phyloP scores from a whole-genome alignment of 2,113 vertebrate genomes.

The Aldabrachelys gigantea region DNA sequence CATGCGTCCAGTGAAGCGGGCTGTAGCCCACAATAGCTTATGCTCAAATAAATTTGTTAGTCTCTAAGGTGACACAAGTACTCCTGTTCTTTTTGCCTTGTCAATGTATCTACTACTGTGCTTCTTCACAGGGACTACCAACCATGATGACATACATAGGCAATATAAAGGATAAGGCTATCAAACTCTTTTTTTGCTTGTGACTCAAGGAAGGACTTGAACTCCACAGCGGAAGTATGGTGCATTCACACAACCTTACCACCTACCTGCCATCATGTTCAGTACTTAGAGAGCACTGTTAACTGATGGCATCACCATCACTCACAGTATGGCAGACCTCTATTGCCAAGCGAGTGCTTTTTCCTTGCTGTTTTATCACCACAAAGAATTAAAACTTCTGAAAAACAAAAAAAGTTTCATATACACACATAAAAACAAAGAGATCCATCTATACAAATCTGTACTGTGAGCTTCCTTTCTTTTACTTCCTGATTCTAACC shows the following conservation, averaged over 20 bases:
- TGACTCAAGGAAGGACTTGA: neutral
- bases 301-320: neutral
- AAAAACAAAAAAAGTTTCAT: neutral
- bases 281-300: neutral
- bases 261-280: neutral
- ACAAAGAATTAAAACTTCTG: neutral
- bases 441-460: slow-evolving; percentile 9
- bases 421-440: neutral
- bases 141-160: neutral
- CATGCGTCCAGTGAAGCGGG: too few species aligned
- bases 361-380: neutral
- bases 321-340: neutral
- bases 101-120: neutral
- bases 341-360: neutral
- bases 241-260: neutral
- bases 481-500: slow-evolving; percentile 4
- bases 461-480: neutral
- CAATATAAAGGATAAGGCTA: neutral
- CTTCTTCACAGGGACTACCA: neutral
- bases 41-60: too few species aligned
- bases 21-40: too few species aligned
- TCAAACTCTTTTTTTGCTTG: neutral
- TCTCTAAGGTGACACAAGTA: too few species aligned
- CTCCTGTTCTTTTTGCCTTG: neutral
- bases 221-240: neutral